Percentiles rank a stretch among this genome's conserved stretches.
phyloP scores from a whole-genome alignment of 2,113 vertebrate species.

The Hyperopisus bebe region DNA sequence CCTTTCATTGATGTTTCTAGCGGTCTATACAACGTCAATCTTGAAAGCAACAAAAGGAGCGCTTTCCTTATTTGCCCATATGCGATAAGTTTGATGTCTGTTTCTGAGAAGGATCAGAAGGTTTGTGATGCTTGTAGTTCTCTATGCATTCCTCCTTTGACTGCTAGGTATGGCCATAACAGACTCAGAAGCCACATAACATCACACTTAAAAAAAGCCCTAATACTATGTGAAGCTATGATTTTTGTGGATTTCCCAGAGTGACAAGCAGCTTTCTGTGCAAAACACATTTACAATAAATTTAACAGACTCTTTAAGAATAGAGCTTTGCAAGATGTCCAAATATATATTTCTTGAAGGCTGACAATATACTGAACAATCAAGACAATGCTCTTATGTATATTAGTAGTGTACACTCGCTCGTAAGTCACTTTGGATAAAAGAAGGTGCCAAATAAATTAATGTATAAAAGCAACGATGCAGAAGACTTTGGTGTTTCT shows the following conservation, averaged over 20 bases:
- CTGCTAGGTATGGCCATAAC: neutral
- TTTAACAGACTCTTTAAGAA: conserved; percentile 5
- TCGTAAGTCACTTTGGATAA: neutral
- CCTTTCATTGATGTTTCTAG: conserved; percentile 3
- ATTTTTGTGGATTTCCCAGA: conserved; percentile 25
- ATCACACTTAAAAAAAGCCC: conserved; percentile 24
- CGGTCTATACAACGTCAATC: neutral
- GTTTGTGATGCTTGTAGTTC: neutral
- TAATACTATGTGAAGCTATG: conserved; percentile 24
- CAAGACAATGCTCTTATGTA: neutral
- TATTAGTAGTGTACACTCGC: neutral
- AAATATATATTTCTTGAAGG: neutral
- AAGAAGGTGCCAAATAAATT: neutral
- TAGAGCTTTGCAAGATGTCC: neutral
- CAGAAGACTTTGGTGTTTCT: neutral
- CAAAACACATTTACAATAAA: conserved; percentile 25
- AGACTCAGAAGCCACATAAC: conserved; percentile 9
- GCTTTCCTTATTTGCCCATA: neutral
- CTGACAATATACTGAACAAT: neutral
- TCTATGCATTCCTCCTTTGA: neutral
- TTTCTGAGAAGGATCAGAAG: neutral
- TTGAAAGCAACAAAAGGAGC: neutral
- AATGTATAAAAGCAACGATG: neutral
- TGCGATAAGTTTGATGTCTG: neutral
- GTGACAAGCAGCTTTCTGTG: conserved; percentile 17